These are phyloP conservation scores for Heterodera carotae DNA, from an alignment of 1,140 invertebrate genomes.

Conservation along the genomic window DNA sequence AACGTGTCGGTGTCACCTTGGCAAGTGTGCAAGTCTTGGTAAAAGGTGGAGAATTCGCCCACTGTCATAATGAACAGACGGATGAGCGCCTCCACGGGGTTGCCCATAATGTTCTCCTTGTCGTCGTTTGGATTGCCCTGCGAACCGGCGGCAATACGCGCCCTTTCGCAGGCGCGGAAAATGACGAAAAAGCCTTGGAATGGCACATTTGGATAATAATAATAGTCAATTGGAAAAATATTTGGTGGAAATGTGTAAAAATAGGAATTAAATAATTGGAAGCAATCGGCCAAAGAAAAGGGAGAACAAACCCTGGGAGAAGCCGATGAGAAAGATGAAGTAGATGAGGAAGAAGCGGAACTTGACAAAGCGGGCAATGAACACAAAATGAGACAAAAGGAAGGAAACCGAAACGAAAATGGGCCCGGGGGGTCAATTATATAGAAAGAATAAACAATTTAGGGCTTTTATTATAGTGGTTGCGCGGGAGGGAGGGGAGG, in stretches of 20 bases:
- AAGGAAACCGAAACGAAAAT: conserved; percentile 59
- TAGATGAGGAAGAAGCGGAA: conserved; percentile 93
- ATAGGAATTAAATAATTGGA: too few relatives aligned
- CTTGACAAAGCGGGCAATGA: too few relatives aligned
- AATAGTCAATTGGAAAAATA: neutral
- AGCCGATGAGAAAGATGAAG: conserved; percentile 92
- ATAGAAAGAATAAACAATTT: too few relatives aligned
- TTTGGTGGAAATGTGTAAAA: neutral
- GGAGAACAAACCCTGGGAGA: conserved; percentile 82
- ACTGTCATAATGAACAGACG: conserved; percentile 97
- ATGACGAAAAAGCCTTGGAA: conserved; percentile 68
- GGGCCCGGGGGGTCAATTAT: too few relatives aligned
- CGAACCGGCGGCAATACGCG: neutral
- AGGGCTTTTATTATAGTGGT: too few relatives aligned
- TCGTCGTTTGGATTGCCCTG: conserved; percentile 10
- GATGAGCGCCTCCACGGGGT: conserved; percentile 86
- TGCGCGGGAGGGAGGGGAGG: too few relatives aligned
- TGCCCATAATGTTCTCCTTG: conserved; percentile 66
- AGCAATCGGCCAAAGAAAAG: neutral
- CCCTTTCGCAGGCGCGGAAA: conserved; percentile 47
- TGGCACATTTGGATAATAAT: neutral
- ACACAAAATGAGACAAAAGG: too few relatives aligned
- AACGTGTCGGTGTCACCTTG: neutral
- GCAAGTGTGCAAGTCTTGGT: conserved; percentile 76
- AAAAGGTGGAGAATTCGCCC: conserved; percentile 92